phyloP scores from a whole-genome alignment of 2,888 invertebrate species.

The Omphaloscelis lunosa region DNA sequence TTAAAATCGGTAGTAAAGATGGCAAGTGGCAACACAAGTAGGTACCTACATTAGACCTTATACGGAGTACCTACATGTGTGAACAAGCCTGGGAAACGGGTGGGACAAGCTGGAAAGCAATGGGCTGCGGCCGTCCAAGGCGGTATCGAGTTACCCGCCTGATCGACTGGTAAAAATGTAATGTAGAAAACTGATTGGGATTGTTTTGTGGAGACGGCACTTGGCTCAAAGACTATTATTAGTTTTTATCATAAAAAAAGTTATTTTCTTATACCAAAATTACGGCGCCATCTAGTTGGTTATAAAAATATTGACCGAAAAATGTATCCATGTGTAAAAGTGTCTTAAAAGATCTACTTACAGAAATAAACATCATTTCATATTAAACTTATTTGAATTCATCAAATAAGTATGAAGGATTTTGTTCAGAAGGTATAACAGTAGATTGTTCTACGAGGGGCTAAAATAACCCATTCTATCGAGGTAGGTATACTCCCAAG shows the following conservation, averaged over 20 bases:
- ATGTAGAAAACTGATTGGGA: conserved; percentile 54
- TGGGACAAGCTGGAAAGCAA: conserved; percentile 80
- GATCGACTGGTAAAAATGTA: conserved; percentile 61
- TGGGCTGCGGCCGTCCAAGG: conserved; percentile 78
- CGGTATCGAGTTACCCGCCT: conserved; percentile 82
- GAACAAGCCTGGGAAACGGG: conserved; percentile 83
- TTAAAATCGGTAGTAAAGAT: conserved; percentile 23
- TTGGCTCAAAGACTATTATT: not conserved
- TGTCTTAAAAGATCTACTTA: too few relatives aligned
- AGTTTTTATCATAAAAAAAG: not conserved
- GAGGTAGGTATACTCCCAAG: too few relatives aligned
- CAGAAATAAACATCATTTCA: too few relatives aligned
- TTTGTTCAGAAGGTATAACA: too few relatives aligned
- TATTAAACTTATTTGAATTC: too few relatives aligned
- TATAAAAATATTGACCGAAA: too few relatives aligned
- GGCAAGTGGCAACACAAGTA: not conserved
- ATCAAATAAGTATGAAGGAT: too few relatives aligned
- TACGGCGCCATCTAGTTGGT: too few relatives aligned
- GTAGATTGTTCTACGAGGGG: too few relatives aligned
- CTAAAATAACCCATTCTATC: too few relatives aligned
- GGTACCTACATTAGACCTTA: conserved; percentile 30
- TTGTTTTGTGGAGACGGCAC: conserved; percentile 65
- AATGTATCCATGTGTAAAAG: too few relatives aligned
- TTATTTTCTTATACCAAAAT: too few relatives aligned
- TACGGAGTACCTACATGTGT: conserved; percentile 62